These are phyloP conservation scores for Neoascia interrupta DNA, from an alignment of 2,888 invertebrate genomes.

Conservation along the genomic window DNA sequence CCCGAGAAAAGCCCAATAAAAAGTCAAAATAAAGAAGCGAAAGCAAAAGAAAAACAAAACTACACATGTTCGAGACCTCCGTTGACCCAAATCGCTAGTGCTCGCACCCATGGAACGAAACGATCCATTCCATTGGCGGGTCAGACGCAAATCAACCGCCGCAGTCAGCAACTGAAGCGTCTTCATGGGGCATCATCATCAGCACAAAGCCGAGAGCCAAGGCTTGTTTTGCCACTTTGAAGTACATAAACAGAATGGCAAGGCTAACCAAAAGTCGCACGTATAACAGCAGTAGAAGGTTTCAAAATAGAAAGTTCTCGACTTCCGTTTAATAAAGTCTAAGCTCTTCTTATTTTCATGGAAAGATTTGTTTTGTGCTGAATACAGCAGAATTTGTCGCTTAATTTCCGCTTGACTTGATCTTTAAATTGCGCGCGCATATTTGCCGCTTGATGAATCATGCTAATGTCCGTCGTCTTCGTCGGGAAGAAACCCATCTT, in stretches of 20 bases:
- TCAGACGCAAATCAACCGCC: constrained; percentile 62
- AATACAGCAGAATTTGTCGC: constrained; percentile 8
- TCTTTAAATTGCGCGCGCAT: constrained; percentile 45
- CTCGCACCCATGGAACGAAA: constrained; percentile 19
- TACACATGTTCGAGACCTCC: constrained; percentile 60
- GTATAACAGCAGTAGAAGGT: no score
- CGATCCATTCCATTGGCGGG: constrained; percentile 54
- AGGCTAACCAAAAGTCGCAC: no score
- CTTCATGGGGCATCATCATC: constrained; percentile 14
- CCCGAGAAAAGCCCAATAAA: not conserved
- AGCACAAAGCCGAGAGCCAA: constrained; percentile 4
- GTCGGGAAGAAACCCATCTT: no score
- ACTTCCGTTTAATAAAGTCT: constrained; percentile 9
- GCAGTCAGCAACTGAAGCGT: constrained; percentile 25
- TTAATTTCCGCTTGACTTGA: constrained; percentile 48
- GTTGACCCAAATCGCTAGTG: constrained; percentile 63
- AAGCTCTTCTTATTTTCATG: not conserved
- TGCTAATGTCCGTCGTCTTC: constrained; percentile 25
- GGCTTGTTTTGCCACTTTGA: constrained; percentile 13
- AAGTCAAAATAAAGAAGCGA: constrained; percentile 5
- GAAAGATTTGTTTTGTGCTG: constrained; percentile 8
- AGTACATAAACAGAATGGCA: constrained; percentile 17
- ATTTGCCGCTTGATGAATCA: constrained; percentile 62
- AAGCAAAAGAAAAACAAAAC: constrained; percentile 20
- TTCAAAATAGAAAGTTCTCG: constrained; percentile 29